These are phyloP conservation scores for Atrichornis clamosus DNA, from an alignment of 2,113 vertebrate species.

Conservation along the genomic window DNA sequence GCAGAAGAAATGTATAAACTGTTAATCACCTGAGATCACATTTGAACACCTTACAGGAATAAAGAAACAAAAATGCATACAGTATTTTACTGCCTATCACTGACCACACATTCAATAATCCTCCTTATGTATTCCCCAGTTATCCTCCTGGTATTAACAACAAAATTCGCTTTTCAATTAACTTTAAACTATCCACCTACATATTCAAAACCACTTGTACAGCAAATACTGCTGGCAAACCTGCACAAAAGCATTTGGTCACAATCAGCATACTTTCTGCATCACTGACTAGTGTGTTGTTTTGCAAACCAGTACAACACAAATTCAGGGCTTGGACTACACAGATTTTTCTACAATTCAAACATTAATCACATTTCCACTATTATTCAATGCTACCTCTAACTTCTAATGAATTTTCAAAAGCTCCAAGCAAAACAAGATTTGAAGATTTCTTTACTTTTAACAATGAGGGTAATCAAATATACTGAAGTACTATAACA, in stretches of 20 bases:
- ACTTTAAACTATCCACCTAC: neutral
- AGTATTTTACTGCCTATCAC: neutral
- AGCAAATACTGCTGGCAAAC: neutral
- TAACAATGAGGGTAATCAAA: neutral
- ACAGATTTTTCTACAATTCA: neutral
- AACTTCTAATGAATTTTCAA: neutral
- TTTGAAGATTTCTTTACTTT: neutral
- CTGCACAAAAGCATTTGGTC: neutral
- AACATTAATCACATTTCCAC: neutral
- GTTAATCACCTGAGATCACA: neutral
- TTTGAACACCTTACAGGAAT: neutral
- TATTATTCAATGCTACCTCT: neutral
- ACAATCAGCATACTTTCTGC: conserved; percentile 16
- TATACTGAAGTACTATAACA: neutral
- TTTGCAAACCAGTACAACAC: neutral
- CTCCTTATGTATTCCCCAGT: neutral
- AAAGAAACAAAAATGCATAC: neutral
- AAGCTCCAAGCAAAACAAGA: neutral
- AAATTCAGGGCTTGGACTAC: neutral
- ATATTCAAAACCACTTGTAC: neutral
- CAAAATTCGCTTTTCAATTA: neutral
- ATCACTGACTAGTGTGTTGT: neutral
- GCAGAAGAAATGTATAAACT: neutral
- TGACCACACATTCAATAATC: neutral
- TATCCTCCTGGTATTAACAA: neutral